These are phyloP conservation scores for Aleiodes alternator DNA, from an alignment of 2,888 invertebrate species.

Conservation along the genomic window DNA sequence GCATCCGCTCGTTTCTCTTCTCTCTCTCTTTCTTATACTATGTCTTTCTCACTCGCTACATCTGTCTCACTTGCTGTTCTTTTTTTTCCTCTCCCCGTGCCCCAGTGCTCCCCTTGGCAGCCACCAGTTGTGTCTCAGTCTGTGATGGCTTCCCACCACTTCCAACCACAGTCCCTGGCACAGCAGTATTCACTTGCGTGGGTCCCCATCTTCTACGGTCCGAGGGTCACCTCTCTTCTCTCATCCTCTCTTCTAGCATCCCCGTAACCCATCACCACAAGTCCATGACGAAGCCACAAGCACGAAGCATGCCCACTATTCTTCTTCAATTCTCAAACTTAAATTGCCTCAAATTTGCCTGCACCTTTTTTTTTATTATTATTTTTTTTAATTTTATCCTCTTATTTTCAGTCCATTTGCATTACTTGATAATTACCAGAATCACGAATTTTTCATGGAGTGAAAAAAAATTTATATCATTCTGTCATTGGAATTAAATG, in stretches of 20 bases:
- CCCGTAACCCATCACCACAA: constrained; percentile 25
- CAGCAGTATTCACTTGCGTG: constrained; percentile 39
- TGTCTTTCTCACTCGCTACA: constrained; percentile 14
- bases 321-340: background rate
- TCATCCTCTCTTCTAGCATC: constrained; percentile 9
- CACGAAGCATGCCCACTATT: constrained; percentile 1
- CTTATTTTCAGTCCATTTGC: background rate
- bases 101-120: constrained; percentile 1
- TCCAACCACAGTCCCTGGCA: constrained; percentile 39
- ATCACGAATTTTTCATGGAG: background rate
- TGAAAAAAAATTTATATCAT: background rate
- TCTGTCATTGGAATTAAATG: background rate
- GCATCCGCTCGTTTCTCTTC: constrained; percentile 51
- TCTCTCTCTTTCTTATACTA: constrained; percentile 38
- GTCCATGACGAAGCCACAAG: constrained; percentile 31
- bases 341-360: background rate
- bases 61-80: constrained; percentile 37
- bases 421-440: background rate
- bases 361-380: background rate
- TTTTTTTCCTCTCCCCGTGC: background rate
- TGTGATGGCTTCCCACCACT: constrained; percentile 47
- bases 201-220: constrained; percentile 34
- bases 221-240: constrained; percentile 45
- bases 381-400: background rate
- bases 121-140: constrained; percentile 28